phyloP scores from a whole-genome alignment of 2,888 invertebrate species.

The Ophion costatus region DNA sequence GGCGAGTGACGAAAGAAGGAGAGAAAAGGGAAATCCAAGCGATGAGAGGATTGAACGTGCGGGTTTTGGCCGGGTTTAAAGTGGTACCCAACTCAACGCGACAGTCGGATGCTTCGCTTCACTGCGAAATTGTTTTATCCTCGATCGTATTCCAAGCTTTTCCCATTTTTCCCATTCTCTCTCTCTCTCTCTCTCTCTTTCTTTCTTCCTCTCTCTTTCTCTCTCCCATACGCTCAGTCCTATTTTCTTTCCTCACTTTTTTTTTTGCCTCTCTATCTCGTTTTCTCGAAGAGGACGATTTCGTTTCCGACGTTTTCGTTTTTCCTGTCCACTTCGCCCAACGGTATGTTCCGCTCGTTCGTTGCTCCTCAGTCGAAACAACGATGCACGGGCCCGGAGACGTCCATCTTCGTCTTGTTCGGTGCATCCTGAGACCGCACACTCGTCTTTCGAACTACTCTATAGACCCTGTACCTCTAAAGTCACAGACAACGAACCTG shows the following conservation, averaged over 20 bases:
- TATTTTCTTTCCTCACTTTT: constrained; percentile 34
- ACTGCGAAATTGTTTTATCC: constrained; percentile 71
- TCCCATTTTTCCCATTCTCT: constrained; percentile 40
- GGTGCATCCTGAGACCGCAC: constrained; percentile 35
- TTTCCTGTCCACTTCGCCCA: constrained; percentile 59
- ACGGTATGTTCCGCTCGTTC: constrained; percentile 41
- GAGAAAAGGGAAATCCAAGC: constrained; percentile 11
- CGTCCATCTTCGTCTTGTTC: constrained; percentile 3
- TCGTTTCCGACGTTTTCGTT: constrained; percentile 64
- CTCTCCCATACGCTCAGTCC: not conserved
- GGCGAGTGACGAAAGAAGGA: not conserved
- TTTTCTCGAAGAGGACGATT: constrained; percentile 64
- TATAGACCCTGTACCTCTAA: not conserved
- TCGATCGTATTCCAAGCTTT: constrained; percentile 60
- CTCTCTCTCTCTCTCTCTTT: constrained; percentile 9
- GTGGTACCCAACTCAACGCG: constrained; percentile 67
- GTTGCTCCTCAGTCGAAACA: constrained; percentile 1
- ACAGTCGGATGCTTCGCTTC: constrained; percentile 66
- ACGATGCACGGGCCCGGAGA: not conserved
- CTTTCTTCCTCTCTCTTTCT: constrained; percentile 13
- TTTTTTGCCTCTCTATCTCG: constrained; percentile 43
- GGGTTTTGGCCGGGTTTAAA: constrained; percentile 56
- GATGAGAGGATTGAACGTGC: constrained; percentile 35
- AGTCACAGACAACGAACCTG: constrained; percentile 32
- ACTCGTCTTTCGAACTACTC: constrained; percentile 19